Evolutionary conservation across 2,797 vertebrate species (phyloP), one percentile per base, ranked within the genome.

Genomic region (Mormyrops attenuatus): DNA sequence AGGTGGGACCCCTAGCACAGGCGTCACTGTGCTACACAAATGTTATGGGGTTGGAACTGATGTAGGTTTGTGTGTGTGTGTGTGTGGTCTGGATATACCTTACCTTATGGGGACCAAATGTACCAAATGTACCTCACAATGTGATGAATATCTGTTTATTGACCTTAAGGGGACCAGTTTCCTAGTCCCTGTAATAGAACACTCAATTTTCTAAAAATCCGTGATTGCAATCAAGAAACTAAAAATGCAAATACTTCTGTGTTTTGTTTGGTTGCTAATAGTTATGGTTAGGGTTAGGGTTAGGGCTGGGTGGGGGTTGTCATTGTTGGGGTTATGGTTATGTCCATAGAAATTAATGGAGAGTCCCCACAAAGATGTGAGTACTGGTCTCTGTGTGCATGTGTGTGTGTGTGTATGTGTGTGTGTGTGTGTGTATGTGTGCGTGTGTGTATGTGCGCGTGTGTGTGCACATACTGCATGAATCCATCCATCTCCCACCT

Each of bases 1-100:
- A 99, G 99, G 99, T 99, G 94, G 0, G 1, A n/a, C 0, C 0
- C 44, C 3, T 38, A 38, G 11, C 85, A 38, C 85, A 87, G 47
- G 49, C 38, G 52, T 53, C 73, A 41, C 38, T 80, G 73, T 80
- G 73, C 13, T 20, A 11, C 38, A n/a, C 73, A 80, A 30, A 44
- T 80, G 73, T 80, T 44, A 44, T 44, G 38, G 38, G 17, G 73
- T 44, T 44, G 38, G 38, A 80, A 87, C 13, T 87, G n/a, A 85
- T 50, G n/a, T 85, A 22, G 38, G n/a, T 26, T 49, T 11, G 50
- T 88, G 66, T 53, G 1, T 7, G 52, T 57, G 34, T 82, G 69
- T 84, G 52, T 88, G 22, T 49, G 38, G n/a, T 63, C 57, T 63
- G n/a, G 57, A 63, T 63, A 26, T 22, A 26, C 57, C n/a, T 60